Base-by-base conservation (phyloP, 1,140 invertebrate genomes). In the Pogonus chalceus region DNA sequence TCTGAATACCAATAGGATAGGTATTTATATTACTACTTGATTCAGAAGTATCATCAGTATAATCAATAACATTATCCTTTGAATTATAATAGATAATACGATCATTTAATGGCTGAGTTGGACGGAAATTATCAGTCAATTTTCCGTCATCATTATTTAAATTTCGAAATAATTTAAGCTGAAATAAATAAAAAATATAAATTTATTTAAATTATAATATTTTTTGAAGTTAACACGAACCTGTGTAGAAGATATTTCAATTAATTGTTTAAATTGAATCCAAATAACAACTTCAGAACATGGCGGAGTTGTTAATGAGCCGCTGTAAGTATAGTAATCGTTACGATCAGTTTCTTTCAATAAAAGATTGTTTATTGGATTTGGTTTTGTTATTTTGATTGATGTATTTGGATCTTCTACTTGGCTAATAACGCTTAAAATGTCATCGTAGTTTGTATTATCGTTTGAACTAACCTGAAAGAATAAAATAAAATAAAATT, bases 271-370 rank as follows among this genome's bases (percentile, higher is more conserved):
- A 61, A 91, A 90, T 60, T 95, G 82, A 16, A 94, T 84, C 92
- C 93, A 96, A 1, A 82, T 86, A 2, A 96, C 92, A 2, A 85
- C 79, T 75, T 96, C 92, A 7, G 79, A 80, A 62, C 92, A 96
- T 0, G 91, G 90, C 1, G 93, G 93, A 1, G 92, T 96, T 0
- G 93, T 96, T 24, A 96, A 69, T 1, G 91, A 95, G 0, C 93
- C 93, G 26, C 80, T 75, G 69, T 96, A 96, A 0, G 83, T 87
- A 62, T 83, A 88, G 69, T 88, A 91, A 47, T 79, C 62, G 0
- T 68, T 55, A 22, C 78, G 56, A 54, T 83, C 69, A 4, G 71
- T 69, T 1, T 77, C 72, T n/a, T n/a, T n/a, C n/a, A n/a, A n/a
- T 20, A 85, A 59, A 24, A 85, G 75, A 20, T 75, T 66, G 1